Evolutionary conservation across 1,140 invertebrate species (phyloP).

Genomic region (Mya arenaria): DNA sequence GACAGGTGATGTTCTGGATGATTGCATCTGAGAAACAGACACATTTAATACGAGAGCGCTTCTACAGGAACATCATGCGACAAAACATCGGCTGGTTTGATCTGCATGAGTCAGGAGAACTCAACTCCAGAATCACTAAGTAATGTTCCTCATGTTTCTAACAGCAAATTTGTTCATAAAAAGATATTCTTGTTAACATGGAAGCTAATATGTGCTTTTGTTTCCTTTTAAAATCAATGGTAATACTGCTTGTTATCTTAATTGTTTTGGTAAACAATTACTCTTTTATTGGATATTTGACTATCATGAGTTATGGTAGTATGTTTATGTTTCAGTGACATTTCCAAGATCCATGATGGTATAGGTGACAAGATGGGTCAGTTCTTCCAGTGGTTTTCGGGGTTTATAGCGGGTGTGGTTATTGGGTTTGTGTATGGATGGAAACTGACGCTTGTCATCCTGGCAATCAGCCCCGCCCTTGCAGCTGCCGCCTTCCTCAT

Average conservation of each 20-base stretch:
- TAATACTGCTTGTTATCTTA: too few relatives aligned
- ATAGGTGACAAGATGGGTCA: constrained; percentile 93
- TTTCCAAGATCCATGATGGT: constrained; percentile 93
- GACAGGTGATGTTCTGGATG: constrained; percentile 81
- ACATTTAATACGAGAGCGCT: constrained; percentile 87
- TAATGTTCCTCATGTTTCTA: too few relatives aligned
- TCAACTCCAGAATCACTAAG: constrained; percentile 94
- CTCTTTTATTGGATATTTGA: too few relatives aligned
- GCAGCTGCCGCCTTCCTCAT: constrained; percentile 71
- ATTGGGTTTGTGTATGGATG: constrained; percentile 80
- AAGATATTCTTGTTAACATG: too few relatives aligned
- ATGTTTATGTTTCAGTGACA: constrained; percentile 86
- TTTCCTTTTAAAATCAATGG: too few relatives aligned
- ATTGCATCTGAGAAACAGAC: constrained; percentile 84
- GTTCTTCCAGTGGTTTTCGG: constrained; percentile 84
- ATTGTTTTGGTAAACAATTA: too few relatives aligned
- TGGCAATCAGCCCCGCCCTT: constrained; percentile 77
- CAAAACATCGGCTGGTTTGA: constrained; percentile 97
- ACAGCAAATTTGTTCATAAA: too few relatives aligned
- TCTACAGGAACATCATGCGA: constrained; percentile 89
- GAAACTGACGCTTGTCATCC: constrained; percentile 79
- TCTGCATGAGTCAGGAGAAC: constrained; percentile 91
- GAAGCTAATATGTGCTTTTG: too few relatives aligned
- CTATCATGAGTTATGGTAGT: too few relatives aligned
- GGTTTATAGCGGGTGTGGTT: constrained; percentile 75